Percentiles rank a stretch among this genome's conserved stretches.
These are phyloP conservation scores for Dreissena rostriformis DNA, from an alignment of 1,140 invertebrate genomes.

Conservation along the genomic window DNA sequence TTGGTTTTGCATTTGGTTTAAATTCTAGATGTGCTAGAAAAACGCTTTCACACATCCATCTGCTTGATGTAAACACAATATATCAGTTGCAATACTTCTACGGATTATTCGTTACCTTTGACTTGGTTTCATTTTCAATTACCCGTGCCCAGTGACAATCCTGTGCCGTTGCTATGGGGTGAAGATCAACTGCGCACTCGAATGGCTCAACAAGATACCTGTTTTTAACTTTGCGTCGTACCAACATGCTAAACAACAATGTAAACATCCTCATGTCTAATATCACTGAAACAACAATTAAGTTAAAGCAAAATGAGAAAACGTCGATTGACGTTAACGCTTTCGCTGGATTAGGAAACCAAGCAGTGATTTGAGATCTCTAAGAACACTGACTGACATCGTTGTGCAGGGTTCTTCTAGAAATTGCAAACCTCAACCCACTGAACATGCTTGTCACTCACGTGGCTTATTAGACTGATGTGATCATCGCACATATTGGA, in stretches of 20 bases:
- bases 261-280: conserved; percentile 7
- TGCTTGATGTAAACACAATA: too few relatives aligned
- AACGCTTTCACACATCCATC: too few relatives aligned
- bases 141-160: conserved; percentile 10
- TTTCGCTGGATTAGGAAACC: conserved; percentile 21
- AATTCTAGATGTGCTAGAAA: too few relatives aligned
- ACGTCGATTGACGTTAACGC: background rate
- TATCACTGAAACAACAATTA: background rate
- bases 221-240: background rate
- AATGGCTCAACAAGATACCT: conserved; percentile 18
- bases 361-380: background rate
- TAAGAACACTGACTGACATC: conserved; percentile 3
- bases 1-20: too few relatives aligned
- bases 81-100: too few relatives aligned
- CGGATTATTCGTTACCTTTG: too few relatives aligned
- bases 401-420: background rate
- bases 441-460: conserved; percentile 7
- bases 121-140: conserved; percentile 15
- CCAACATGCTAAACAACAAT: conserved; percentile 5
- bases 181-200: background rate
- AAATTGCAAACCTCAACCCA: conserved; percentile 5
- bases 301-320: conserved; percentile 19
- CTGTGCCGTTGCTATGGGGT: conserved; percentile 31
- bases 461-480: conserved; percentile 4
- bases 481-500: conserved; percentile 7